phyloP scores from a whole-genome alignment of 1,140 invertebrate genomes.

The Drosophila gunungcola region DNA sequence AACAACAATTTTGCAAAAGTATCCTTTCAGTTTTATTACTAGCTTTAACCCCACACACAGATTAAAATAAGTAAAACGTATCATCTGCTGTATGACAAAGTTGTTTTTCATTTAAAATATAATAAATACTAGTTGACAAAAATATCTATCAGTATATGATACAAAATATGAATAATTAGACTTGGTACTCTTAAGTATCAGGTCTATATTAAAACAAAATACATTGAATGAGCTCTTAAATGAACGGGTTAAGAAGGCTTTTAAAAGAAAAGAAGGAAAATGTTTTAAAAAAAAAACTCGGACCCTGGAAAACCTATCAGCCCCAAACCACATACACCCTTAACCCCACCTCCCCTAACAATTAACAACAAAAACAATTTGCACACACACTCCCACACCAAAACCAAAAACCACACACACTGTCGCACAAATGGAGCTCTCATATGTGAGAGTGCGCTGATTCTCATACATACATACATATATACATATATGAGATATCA shows the following conservation, averaged over 20 bases:
- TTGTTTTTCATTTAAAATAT: no score
- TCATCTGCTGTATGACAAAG: no score
- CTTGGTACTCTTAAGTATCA: no score
- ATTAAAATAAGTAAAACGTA: no score
- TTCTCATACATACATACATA: constrained; percentile 33
- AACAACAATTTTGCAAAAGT: no score
- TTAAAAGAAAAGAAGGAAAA: neutral
- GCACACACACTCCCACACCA: constrained; percentile 28
- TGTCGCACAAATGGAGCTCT: constrained; percentile 19
- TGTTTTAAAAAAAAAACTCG: neutral
- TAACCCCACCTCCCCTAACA: constrained; percentile 1
- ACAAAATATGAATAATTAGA: no score
- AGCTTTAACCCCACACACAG: no score
- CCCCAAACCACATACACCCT: neutral
- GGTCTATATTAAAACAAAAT: no score
- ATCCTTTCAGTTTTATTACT: no score
- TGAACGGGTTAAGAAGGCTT: neutral
- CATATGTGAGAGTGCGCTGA: constrained; percentile 48
- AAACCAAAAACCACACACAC: constrained; percentile 4
- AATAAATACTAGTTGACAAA: no score
- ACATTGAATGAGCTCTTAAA: neutral
- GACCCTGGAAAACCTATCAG: neutral
- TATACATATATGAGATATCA: no score
- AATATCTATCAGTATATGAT: no score
- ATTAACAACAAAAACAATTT: constrained; percentile 43